Conservation (phyloP, 2,888 invertebrate genomes). For the Agrilus cyanescens region DNA sequence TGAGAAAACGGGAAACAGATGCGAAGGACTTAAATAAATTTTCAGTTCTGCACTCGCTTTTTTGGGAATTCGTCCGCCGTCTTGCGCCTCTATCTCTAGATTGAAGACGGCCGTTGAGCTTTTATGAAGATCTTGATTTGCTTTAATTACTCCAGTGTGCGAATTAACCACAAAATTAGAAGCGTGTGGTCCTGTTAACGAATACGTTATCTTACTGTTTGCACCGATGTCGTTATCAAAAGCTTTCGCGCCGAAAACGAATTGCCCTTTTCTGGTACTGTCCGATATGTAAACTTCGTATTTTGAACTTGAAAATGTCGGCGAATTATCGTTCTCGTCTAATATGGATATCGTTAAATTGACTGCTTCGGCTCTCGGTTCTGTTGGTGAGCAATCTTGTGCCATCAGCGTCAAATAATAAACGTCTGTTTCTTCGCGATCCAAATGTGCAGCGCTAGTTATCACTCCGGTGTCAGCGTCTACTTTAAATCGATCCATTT, state of each 20-base stretch:
- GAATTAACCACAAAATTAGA: conserved; percentile 65
- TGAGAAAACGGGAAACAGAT: conserved; percentile 70
- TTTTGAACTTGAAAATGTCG: conserved; percentile 58
- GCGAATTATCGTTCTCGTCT: conserved; percentile 81
- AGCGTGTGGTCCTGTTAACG: conserved; percentile 65
- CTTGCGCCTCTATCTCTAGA: conserved; percentile 67
- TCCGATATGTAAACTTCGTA: conserved; percentile 77
- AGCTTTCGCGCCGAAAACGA: conserved; percentile 85
- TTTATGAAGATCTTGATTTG: conserved; percentile 53
- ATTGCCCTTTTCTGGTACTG: conserved; percentile 65
- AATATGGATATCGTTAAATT: conserved; percentile 67
- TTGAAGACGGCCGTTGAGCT: conserved; percentile 51
- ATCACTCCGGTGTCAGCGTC: conserved; percentile 70
- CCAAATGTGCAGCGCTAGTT: conserved; percentile 57
- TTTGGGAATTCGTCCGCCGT: conserved; percentile 59
- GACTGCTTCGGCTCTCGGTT: conserved; percentile 70
- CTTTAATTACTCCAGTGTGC: conserved; percentile 78
- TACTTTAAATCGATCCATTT: conserved; percentile 68
- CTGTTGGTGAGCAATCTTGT: conserved; percentile 78
- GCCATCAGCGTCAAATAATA: conserved; percentile 79
- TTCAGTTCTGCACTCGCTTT: conserved; percentile 64
- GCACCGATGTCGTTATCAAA: conserved; percentile 69
- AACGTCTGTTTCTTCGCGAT: conserved; percentile 64
- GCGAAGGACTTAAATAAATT: conserved; percentile 63
- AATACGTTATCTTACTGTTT: conserved; percentile 73